A percentile compares a stretch with the other conserved stretches of the same genome.
Conservation (phyloP, 2,888 invertebrate genomes). For the Heteromurus nitidus region DNA sequence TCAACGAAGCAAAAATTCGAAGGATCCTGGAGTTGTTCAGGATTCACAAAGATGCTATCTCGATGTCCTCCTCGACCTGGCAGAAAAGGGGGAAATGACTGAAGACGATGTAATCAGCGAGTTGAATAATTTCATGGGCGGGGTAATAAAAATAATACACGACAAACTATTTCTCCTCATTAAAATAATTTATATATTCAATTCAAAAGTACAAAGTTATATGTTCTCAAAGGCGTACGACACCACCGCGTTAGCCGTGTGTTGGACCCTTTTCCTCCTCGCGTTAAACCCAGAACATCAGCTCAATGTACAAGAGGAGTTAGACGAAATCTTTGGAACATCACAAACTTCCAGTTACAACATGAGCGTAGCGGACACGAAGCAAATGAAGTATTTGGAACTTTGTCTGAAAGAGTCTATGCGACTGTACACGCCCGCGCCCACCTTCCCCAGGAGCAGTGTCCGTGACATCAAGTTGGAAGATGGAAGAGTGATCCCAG, state of each 20-base stretch:
- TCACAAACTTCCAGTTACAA: not conserved
- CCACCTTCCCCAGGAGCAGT: constrained; percentile 29
- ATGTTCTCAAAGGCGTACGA: constrained; percentile 24
- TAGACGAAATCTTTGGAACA: constrained; percentile 8
- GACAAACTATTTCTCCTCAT: not conserved
- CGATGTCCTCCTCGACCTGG: constrained; percentile 10
- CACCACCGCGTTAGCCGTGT: constrained; percentile 28
- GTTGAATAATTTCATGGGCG: constrained; percentile 39
- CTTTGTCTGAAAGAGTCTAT: constrained; percentile 45
- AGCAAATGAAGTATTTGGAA: constrained; percentile 34
- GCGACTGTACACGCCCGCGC: constrained; percentile 29
- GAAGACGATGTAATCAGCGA: constrained; percentile 33
- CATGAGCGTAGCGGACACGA: constrained; percentile 10
- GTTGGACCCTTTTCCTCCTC: constrained; percentile 32
- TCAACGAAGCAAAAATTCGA: not conserved
- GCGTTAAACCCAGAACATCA: constrained; percentile 34
- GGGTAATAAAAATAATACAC: constrained; percentile 1
- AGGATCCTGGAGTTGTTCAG: not conserved
- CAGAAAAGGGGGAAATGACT: constrained; percentile 3
- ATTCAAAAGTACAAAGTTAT: not conserved
- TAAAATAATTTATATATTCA: not conserved
- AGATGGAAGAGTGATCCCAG: constrained; percentile 35
- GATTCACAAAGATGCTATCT: constrained; percentile 37
- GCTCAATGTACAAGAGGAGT: not conserved
- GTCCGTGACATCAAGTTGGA: constrained; percentile 15